These are phyloP conservation scores for Micrasema longulum DNA, from an alignment of 1,140 invertebrate species.

Conservation along the genomic window DNA sequence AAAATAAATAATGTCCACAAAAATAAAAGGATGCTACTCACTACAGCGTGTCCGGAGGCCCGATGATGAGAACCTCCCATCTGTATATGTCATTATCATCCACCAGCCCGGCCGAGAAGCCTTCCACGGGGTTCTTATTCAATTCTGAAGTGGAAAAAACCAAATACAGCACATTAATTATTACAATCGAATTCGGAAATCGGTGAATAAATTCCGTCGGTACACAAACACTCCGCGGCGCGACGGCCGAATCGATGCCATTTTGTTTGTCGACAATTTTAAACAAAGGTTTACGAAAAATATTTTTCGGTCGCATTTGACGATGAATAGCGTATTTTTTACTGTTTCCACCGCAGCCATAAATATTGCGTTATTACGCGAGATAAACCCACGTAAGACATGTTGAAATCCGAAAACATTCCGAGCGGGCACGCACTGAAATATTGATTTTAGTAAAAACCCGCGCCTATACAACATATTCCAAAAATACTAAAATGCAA, in stretches of 20 bases:
- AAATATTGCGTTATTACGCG: not conserved
- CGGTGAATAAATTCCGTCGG: no score
- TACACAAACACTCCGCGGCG: not conserved
- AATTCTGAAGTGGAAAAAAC: constrained; percentile 81
- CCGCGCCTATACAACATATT: not conserved
- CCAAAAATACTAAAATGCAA: not conserved
- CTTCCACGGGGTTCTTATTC: constrained; percentile 98
- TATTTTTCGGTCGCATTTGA: not conserved
- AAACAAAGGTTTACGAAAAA: not conserved
- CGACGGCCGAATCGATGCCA: not conserved
- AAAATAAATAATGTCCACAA: no score
- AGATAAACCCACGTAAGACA: constrained; percentile 15
- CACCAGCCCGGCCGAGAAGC: constrained; percentile 98
- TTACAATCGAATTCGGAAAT: no score
- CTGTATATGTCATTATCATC: constrained; percentile 99
- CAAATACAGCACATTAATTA: no score
- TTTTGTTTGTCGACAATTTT: not conserved
- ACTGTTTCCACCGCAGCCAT: not conserved
- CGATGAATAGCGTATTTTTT: no score
- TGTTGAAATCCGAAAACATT: constrained; percentile 30
- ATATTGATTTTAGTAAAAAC: constrained; percentile 28
- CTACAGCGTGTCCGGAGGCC: constrained; percentile 98
- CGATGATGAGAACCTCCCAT: constrained; percentile 99
- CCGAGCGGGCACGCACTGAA: constrained; percentile 33
- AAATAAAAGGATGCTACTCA: constrained; percentile 71